A percentile compares a stretch with the other conserved stretches of the same genome.
Evolutionary conservation across 2,113 vertebrate species (phyloP).

Genomic region (Indicator indicator): DNA sequence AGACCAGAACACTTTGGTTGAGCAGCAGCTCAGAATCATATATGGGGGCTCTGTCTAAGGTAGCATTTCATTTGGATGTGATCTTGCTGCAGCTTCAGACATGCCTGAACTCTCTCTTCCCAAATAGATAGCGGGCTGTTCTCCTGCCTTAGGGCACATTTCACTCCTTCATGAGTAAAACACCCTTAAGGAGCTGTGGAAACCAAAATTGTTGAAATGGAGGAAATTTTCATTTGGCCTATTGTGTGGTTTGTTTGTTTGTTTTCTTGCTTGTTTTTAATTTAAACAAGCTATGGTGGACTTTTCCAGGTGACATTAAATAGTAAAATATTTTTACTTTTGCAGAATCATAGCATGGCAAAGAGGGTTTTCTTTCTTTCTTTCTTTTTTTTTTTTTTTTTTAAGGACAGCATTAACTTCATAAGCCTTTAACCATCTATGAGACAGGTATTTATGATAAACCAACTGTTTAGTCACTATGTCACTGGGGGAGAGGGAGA

Average conservation of each 20-base stretch:
- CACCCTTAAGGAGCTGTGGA: not conserved
- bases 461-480: not conserved
- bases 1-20: not conserved
- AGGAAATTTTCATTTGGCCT: not conserved
- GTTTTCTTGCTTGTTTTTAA: not conserved
- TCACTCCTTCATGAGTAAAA: not conserved
- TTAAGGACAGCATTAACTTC: not conserved
- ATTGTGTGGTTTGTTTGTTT: not conserved
- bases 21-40: not conserved
- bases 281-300: not conserved
- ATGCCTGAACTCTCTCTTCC: not conserved
- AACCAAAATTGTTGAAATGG: not conserved
- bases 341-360: not conserved
- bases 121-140: not conserved
- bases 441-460: not conserved
- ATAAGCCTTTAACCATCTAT: not conserved
- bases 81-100: not conserved
- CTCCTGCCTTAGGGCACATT: not conserved
- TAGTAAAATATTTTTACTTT: not conserved
- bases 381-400: not conserved
- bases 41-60: not conserved
- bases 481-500: not conserved
- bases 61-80: not conserved
- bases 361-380: not conserved
- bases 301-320: not conserved